Evolutionary conservation across 2,113 vertebrate genomes (phyloP), one percentile per base, ranked within the genome.

Genomic region (Lanius ludovicianus): DNA sequence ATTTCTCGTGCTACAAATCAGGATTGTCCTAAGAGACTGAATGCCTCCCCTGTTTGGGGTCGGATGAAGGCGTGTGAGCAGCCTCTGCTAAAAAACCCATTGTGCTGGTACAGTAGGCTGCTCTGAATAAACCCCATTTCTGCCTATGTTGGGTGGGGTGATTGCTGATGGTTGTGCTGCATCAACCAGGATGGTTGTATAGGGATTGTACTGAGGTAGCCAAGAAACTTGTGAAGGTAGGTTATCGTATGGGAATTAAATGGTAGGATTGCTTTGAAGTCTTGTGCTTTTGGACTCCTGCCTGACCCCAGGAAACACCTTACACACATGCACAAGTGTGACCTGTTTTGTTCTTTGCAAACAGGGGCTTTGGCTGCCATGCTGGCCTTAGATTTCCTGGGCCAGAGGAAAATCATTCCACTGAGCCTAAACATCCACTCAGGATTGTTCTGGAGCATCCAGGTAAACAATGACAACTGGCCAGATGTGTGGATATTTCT

Each of bases 261-360:
- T 30, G 18, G 9, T 57, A 7, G 47, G 1, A 0, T 33, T 84
- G 42, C n/a, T 63, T 71, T 76, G 33, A 80, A 80, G 7, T 67
- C 52, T 30, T 47, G 57, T 79, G 67, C 22, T 62, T 52, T 71
- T 53, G 42, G 39, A 39, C 15, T 62, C 30, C n/a, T 73, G 16
- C 3, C 14, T 59, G 31, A 30, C 27, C 30, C 25, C n/a, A 37
- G 18, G 28, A n/a, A 71, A 39, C 37, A 47, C 20, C 9, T 71
- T 39, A 5, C 17, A 53, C 37, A 13, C 8, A 17, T 9, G 19
- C 27, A 63, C 10, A 30, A 49, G 15, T 0, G 0, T 14, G 77
- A 35, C 21, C 9, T 53, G 13, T 41, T 68, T 76, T 68, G 31
- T 4, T 50, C 49, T 74, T 68, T 80, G 68, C 25, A 79, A 28